Base-by-base conservation (phyloP, 2,888 invertebrate species). In the Pammene fasciana region DNA sequence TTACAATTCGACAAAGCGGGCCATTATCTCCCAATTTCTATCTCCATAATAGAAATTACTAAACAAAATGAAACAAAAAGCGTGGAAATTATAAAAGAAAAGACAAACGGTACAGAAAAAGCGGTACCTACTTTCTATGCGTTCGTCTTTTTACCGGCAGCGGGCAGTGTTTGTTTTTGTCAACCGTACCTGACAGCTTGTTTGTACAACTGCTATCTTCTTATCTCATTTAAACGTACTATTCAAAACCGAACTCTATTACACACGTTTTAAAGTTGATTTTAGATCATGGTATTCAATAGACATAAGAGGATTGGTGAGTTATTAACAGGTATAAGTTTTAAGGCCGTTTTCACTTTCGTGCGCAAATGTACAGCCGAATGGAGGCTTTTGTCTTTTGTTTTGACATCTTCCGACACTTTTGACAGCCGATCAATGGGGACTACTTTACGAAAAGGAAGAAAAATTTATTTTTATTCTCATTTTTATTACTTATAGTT, bases 341-440 rank as follows among this genome's bases (percentile, higher is more conserved):
- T 90, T 89, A 89, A 90, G 89, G 88, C 77, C 86, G 81, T 90
- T 91, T 86, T 91, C 90, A 89, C 92, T 91, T 90, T 92, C 89
- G 74, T 80, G 76, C 73, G 66, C 71, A 71, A 65, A 46, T 55
- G 84, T 85, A 83, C 82, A 76, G 73, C 79, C 82, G 78, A 71
- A 75, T 76, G 75, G 79, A 72, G 61, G 75, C 79, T 79, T 75
- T 26, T 14, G 45, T 43, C 43, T 57, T 57, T 64, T 68, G 52
- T 68, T 64, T 62, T 64, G 56, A 50, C 41, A 34, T 56, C 43
- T 52, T 59, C 11, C 41, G 57, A 38, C 10, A 41, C 6, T 65
- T 61, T 67, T 48, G 48, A 55, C 46, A 46, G 45, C 16, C n/a
- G 7, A 52, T 50, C 7, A 14, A n/a, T 14, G 14, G 13, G 11